Conservation (phyloP, 23 tunicate genomes). For the Ascidia mentula region DNA sequence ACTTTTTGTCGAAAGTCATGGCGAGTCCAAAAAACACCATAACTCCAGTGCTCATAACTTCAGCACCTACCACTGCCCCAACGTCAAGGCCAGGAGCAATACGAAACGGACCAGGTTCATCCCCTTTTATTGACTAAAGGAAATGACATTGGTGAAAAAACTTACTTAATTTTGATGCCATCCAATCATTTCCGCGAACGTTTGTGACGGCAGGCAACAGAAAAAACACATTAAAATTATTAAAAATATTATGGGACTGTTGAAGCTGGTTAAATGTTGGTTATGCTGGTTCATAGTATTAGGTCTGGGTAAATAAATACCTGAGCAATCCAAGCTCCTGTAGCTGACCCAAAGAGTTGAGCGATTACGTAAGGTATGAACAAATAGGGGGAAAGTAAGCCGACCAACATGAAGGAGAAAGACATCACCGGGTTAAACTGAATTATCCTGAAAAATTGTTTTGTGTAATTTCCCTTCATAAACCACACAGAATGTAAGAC, state of each 20-base stretch:
- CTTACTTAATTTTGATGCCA: too few relatives aligned
- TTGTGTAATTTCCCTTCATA: background rate
- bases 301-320: too few relatives aligned
- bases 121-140: constrained; percentile 22
- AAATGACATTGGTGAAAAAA: background rate
- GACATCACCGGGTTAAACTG: constrained; percentile 88
- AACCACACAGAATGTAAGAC: background rate
- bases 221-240: too few relatives aligned
- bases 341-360: constrained; percentile 38
- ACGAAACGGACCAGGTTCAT: constrained; percentile 6
- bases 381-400: constrained; percentile 39
- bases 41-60: constrained; percentile 64
- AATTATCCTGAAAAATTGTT: constrained; percentile 20
- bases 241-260: too few relatives aligned
- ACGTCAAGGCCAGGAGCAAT: constrained; percentile 17
- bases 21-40: constrained; percentile 66
- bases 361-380: constrained; percentile 56
- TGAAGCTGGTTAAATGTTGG: too few relatives aligned
- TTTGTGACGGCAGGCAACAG: too few relatives aligned
- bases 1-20: constrained; percentile 57
- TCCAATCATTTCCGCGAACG: too few relatives aligned
- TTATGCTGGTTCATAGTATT: too few relatives aligned
- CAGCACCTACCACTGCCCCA: constrained; percentile 47
- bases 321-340: constrained; percentile 66
- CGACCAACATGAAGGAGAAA: constrained; percentile 51